Evolutionary conservation across 64 coral and sea anemone genomes (phyloP).

Genomic region (Montipora sp.): DNA sequence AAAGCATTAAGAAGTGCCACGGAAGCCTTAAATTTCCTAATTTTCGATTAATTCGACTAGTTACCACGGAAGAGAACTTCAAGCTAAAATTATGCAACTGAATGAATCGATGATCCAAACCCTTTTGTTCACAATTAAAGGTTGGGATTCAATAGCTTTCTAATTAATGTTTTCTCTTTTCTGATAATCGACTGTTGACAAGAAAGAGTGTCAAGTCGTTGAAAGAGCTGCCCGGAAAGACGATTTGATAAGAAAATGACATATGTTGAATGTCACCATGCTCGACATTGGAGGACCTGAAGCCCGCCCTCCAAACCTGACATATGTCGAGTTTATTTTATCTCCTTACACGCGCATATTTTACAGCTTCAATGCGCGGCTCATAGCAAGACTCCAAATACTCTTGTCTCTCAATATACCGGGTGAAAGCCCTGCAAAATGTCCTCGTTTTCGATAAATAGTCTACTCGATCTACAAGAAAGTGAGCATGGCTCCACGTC

Average conservation of each 20-base stretch:
- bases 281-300: slow-evolving; percentile 9
- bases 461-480: slow-evolving; percentile 36
- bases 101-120: neutral
- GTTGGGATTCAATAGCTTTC: neutral
- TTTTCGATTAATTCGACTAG: slow-evolving; percentile 8
- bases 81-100: neutral
- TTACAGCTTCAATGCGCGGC: slow-evolving; percentile 23
- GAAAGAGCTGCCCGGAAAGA: slow-evolving; percentile 44
- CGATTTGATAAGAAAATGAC: slow-evolving; percentile 39
- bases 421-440: slow-evolving; percentile 3
- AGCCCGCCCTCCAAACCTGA: slow-evolving; percentile 25
- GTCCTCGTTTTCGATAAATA: slow-evolving; percentile 52
- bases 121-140: neutral
- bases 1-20: slow-evolving; percentile 29
- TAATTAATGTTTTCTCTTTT: slow-evolving; percentile 24
- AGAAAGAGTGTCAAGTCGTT: slow-evolving; percentile 43
- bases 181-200: slow-evolving; percentile 51
- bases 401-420: neutral
- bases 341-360: slow-evolving; percentile 39
- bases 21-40: slow-evolving; percentile 41
- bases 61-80: neutral
- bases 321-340: slow-evolving; percentile 47
- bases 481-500: neutral
- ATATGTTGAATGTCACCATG: slow-evolving; percentile 37
- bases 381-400: slow-evolving; percentile 1